These are phyloP conservation scores for Rhinopomastus cyanomelas DNA, from an alignment of 2,113 vertebrate genomes.

Conservation along the genomic window DNA sequence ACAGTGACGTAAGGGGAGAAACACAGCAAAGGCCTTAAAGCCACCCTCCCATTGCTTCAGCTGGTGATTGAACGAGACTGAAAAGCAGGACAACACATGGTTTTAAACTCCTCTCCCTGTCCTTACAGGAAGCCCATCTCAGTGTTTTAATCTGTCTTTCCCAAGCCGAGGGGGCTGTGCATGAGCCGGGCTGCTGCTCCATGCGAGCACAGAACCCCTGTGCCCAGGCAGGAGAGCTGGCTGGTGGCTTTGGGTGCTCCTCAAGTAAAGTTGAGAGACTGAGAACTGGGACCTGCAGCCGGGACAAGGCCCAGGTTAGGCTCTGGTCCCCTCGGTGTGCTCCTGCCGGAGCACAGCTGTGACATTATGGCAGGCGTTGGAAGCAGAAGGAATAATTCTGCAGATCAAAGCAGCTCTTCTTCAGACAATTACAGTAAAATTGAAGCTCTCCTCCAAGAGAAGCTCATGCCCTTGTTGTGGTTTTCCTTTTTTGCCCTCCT, in stretches of 20 bases:
- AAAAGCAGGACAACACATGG: neutral
- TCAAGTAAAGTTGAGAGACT: neutral
- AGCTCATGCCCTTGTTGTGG: slow-evolving; percentile 73
- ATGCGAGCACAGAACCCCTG: neutral
- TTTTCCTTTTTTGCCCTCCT: slow-evolving; percentile 64
- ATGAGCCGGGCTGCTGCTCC: neutral
- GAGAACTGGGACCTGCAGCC: neutral
- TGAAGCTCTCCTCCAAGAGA: slow-evolving; percentile 78
- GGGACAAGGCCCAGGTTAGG: neutral
- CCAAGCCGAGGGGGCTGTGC: neutral
- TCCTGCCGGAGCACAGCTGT: slow-evolving; percentile 63
- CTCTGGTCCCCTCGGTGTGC: neutral
- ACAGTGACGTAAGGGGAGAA: neutral
- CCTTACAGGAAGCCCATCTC: too few relatives aligned
- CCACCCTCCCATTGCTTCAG: accelerated
- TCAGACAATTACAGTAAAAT: slow-evolving; percentile 83
- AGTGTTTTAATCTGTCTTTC: accelerated
- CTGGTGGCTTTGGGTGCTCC: neutral
- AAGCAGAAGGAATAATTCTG: slow-evolving; percentile 72
- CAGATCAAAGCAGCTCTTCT: slow-evolving; percentile 80
- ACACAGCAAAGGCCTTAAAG: accelerated
- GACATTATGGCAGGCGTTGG: slow-evolving; percentile 62
- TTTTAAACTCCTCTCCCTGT: neutral
- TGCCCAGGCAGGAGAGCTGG: neutral
- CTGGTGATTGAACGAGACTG: accelerated